Evolutionary conservation across 2,113 vertebrate genomes (phyloP).

Genomic region (Actenoides hombroni): DNA sequence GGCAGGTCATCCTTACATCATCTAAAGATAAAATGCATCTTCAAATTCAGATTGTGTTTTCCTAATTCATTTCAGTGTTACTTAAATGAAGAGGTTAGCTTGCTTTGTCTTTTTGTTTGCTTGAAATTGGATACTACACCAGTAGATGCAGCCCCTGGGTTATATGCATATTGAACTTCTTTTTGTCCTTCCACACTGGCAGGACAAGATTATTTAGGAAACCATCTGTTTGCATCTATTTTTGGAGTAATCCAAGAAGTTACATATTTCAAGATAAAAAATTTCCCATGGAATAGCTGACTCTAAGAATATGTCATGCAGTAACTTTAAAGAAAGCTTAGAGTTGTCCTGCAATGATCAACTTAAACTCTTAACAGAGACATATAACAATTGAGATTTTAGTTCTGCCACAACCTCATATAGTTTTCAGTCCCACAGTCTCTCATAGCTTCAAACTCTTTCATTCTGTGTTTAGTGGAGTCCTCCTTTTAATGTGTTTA

Average conservation of each 20-base stretch:
- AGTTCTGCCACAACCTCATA: neutral
- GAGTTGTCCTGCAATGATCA: neutral
- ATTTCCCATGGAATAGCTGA: neutral
- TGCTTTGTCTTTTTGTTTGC: neutral
- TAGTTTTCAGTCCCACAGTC: neutral
- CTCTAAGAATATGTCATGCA: neutral
- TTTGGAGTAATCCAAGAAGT: slow-evolving; percentile 11
- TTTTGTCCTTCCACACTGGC: neutral
- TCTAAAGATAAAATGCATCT: neutral
- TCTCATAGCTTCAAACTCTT: neutral
- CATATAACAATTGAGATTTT: neutral
- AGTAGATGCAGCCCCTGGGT: neutral
- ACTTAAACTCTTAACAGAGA: neutral
- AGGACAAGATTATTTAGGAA: neutral
- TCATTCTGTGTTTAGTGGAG: neutral
- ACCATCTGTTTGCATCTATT: slow-evolving; percentile 1
- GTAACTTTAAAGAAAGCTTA: neutral
- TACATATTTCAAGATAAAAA: neutral
- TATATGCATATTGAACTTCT: neutral
- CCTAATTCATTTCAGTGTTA: neutral
- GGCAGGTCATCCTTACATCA: neutral
- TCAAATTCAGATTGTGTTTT: neutral
- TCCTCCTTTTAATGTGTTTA: no score
- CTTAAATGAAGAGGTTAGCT: neutral
- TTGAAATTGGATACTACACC: neutral